Conservation (phyloP, 2,797 vertebrate species). For the Bradypus variegatus region DNA sequence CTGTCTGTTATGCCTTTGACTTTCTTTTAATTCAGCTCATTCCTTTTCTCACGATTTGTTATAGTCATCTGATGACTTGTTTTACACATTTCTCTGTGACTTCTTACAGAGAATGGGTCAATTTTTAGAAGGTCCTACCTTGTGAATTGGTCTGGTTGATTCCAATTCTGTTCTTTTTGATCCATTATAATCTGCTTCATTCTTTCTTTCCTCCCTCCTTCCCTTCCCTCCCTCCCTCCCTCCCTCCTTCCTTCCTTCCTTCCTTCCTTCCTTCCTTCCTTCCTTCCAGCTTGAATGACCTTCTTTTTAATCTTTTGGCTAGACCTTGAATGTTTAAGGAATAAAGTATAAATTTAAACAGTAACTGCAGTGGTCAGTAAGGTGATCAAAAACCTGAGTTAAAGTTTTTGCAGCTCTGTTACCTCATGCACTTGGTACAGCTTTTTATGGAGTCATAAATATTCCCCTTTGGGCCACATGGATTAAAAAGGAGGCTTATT, state of each 20-base stretch:
- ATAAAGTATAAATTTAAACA: not conserved
- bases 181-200: not conserved
- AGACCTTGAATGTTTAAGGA: not conserved
- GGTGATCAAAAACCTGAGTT: not conserved
- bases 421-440: rapidly evolving
- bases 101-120: not conserved
- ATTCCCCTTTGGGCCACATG: too few species aligned
- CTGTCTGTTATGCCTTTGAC: not conserved
- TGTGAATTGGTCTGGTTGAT: not conserved
- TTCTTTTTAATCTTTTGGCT: not conserved
- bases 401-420: not conserved
- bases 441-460: not conserved
- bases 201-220: too few species aligned
- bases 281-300: not conserved
- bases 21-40: not conserved
- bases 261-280: too few species aligned
- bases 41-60: not conserved
- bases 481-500: not conserved
- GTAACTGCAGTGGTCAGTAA: not conserved
- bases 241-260: too few species aligned
- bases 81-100: not conserved
- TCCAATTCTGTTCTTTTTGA: not conserved
- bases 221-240: too few species aligned
- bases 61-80: not conserved
- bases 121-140: not conserved